Conservation (phyloP, 2,888 invertebrate genomes). For the Lasius platythorax region DNA sequence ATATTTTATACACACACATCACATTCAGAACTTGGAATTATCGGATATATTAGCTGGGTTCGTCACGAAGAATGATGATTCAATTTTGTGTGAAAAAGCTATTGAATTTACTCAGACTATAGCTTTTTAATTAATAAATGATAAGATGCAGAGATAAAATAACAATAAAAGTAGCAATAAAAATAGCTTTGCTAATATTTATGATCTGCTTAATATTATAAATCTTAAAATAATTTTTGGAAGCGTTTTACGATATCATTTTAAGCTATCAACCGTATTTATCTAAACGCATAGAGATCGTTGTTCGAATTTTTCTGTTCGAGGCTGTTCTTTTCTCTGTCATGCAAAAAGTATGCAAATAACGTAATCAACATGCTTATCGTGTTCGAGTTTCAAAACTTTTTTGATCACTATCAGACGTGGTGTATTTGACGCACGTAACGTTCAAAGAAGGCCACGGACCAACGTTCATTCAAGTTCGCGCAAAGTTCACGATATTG, state of each 20-base stretch:
- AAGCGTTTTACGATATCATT: background rate
- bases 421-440: constrained; percentile 48
- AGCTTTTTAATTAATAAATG: background rate
- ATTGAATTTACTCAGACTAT: background rate
- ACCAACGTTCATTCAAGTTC: constrained; percentile 49
- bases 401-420: constrained; percentile 42
- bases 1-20: background rate
- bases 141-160: background rate
- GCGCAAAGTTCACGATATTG: constrained; percentile 58
- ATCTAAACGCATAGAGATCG: background rate
- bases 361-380: constrained; percentile 38
- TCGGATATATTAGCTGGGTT: background rate
- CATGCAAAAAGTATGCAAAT: constrained; percentile 45
- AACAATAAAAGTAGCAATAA: background rate
- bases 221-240: background rate
- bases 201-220: background rate
- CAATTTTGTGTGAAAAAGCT: background rate
- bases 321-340: background rate
- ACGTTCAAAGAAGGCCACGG: constrained; percentile 34
- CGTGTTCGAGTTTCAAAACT: constrained; percentile 44
- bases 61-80: background rate
- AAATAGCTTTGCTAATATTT: background rate
- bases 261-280: background rate
- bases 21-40: constrained; percentile 1
- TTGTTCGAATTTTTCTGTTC: constrained; percentile 18